Conservation (phyloP, 2,113 vertebrate species). For the Dinomys branickii region DNA sequence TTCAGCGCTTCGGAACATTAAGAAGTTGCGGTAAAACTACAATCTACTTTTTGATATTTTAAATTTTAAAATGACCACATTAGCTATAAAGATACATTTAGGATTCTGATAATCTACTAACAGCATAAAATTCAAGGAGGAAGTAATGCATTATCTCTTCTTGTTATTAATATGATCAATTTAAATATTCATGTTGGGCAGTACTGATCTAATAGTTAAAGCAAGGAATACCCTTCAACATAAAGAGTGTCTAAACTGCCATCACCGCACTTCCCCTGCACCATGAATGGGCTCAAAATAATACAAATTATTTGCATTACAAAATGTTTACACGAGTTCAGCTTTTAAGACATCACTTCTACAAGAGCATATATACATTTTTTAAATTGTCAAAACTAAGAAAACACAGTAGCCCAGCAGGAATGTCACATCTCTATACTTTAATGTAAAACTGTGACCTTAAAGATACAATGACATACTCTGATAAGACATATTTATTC, state of each 20-base stretch:
- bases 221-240: not conserved
- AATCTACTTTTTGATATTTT: conserved; percentile 58
- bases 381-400: not conserved
- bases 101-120: conserved; percentile 57
- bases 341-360: conserved; percentile 22
- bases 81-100: conserved; percentile 57
- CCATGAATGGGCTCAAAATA: not conserved
- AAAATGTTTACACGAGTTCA: not conserved
- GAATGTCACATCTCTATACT: not conserved
- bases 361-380: not conserved
- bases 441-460: not conserved
- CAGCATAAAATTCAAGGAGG: conserved; percentile 76
- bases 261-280: not conserved
- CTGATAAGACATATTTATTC: conserved; percentile 16
- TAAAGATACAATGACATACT: not conserved
- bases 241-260: not conserved
- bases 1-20: conserved; percentile 55
- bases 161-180: conserved; percentile 1
- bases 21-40: conserved; percentile 71
- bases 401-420: not conserved
- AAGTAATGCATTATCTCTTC: not conserved
- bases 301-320: conserved; percentile 9
- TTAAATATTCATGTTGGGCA: not conserved
- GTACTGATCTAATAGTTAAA: not conserved
- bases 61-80: conserved; percentile 74